phyloP scores from a whole-genome alignment of 2,113 vertebrate genomes.

The Podiceps cristatus region DNA sequence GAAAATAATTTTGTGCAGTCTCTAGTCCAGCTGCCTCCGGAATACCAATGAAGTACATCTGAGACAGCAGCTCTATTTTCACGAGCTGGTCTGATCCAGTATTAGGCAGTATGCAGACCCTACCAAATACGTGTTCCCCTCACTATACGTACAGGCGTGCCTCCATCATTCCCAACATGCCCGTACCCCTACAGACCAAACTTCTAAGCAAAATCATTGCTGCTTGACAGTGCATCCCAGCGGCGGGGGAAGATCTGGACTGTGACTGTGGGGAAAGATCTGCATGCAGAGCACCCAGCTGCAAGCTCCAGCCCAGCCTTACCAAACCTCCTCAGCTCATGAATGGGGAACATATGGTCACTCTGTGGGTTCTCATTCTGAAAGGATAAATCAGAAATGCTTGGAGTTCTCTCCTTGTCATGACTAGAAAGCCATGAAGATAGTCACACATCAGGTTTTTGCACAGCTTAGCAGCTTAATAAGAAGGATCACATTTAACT shows the following conservation, averaged over 20 bases:
- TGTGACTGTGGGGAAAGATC: neutral
- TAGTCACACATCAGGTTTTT: neutral
- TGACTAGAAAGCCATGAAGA: neutral
- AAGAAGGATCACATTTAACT: neutral
- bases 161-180: neutral
- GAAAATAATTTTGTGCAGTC: constrained; percentile 61
- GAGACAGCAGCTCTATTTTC: neutral
- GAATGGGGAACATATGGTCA: neutral
- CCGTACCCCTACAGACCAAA: neutral
- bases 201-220: neutral
- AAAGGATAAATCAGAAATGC: neutral
- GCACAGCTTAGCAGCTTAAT: neutral
- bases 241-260: neutral
- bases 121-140: neutral
- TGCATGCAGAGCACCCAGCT: neutral
- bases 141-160: neutral
- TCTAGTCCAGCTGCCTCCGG: constrained; percentile 21
- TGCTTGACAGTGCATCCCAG: neutral
- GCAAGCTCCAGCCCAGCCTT: neutral
- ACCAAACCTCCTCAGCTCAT: neutral
- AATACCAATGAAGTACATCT: constrained; percentile 51
- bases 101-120: neutral
- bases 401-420: neutral
- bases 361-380: neutral
- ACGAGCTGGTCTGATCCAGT: neutral